Percentiles rank a stretch among this genome's conserved stretches.
Conservation (phyloP, 2,797 vertebrate species). For the Brachymystax lenok region DNA sequence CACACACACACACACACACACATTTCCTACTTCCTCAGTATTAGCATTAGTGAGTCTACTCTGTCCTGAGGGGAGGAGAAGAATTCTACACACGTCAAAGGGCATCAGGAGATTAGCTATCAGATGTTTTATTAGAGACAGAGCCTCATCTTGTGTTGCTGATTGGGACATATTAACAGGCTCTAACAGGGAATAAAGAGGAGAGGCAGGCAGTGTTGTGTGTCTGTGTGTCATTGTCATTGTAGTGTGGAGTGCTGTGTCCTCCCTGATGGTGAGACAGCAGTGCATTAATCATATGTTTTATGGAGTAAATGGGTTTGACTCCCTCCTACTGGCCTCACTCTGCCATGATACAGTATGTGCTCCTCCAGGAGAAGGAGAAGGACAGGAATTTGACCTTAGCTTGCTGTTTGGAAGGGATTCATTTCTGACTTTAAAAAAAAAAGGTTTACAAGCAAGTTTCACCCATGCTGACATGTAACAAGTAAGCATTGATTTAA, state of each 20-base stretch:
- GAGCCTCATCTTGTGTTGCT: slow-evolving; percentile 24
- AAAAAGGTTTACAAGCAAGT: neutral
- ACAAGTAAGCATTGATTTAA: neutral
- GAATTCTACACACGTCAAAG: slow-evolving; percentile 44
- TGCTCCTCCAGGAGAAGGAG: slow-evolving; percentile 39
- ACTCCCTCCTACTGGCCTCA: slow-evolving; percentile 48
- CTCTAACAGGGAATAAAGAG: slow-evolving; percentile 31
- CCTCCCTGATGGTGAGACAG: slow-evolving; percentile 51
- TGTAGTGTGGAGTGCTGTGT: slow-evolving; percentile 52
- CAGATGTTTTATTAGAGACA: slow-evolving; percentile 52
- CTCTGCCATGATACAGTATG: slow-evolving; percentile 50
- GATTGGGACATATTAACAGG: slow-evolving; percentile 28
- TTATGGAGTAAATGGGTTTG: slow-evolving; percentile 67
- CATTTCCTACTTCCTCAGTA: slow-evolving; percentile 18
- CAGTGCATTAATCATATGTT: slow-evolving; percentile 71
- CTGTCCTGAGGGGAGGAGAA: slow-evolving; percentile 50
- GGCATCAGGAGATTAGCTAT: slow-evolving; percentile 46
- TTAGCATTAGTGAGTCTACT: too few species aligned
- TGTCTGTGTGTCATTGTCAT: slow-evolving; percentile 54
- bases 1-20: slow-evolving; percentile 22
- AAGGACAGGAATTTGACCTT: slow-evolving; percentile 54
- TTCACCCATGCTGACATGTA: neutral
- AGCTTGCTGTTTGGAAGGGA: slow-evolving; percentile 22
- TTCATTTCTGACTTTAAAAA: neutral
- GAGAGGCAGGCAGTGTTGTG: slow-evolving; percentile 27